Conservation (phyloP, 2,888 invertebrate species). For the Trimorus sp. region DNA sequence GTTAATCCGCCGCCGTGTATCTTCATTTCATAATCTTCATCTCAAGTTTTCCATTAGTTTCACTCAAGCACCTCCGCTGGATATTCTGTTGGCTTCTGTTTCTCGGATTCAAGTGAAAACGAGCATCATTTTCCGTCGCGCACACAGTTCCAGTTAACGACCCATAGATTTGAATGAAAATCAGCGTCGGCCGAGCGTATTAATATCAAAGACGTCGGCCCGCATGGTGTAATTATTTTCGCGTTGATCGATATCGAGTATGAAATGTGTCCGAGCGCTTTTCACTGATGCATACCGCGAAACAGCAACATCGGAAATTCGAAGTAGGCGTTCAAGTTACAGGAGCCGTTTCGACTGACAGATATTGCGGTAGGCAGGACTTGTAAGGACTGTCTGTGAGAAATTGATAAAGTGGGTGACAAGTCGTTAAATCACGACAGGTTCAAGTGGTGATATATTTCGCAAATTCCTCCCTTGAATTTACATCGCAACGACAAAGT, state of each 20-base stretch:
- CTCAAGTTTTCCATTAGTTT: too few relatives aligned
- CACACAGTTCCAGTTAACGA: not conserved
- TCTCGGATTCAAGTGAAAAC: too few relatives aligned
- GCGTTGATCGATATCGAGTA: conserved; percentile 54
- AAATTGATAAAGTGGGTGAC: conserved; percentile 79
- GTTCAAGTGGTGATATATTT: conserved; percentile 63
- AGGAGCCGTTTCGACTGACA: conserved; percentile 59
- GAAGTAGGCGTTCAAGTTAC: conserved; percentile 62
- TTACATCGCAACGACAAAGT: conserved; percentile 38
- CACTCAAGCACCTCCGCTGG: too few relatives aligned
- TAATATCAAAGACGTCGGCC: conserved; percentile 43
- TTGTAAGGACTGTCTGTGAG: conserved; percentile 64
- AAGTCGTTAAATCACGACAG: conserved; percentile 78
- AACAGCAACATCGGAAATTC: conserved; percentile 40
- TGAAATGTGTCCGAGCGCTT: conserved; percentile 56
- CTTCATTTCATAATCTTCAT: too few relatives aligned
- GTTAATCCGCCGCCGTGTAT: too few relatives aligned
- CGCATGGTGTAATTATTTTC: conserved; percentile 50
- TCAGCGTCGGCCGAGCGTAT: conserved; percentile 22
- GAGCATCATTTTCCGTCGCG: too few relatives aligned
- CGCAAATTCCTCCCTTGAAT: conserved; percentile 43
- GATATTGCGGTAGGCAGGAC: conserved; percentile 61
- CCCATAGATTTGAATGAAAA: conserved; percentile 10
- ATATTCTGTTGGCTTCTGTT: too few relatives aligned
- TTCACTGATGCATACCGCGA: conserved; percentile 45